Evolutionary conservation across 2,888 invertebrate species (phyloP).

Genomic region (Adelphocoris suturalis): DNA sequence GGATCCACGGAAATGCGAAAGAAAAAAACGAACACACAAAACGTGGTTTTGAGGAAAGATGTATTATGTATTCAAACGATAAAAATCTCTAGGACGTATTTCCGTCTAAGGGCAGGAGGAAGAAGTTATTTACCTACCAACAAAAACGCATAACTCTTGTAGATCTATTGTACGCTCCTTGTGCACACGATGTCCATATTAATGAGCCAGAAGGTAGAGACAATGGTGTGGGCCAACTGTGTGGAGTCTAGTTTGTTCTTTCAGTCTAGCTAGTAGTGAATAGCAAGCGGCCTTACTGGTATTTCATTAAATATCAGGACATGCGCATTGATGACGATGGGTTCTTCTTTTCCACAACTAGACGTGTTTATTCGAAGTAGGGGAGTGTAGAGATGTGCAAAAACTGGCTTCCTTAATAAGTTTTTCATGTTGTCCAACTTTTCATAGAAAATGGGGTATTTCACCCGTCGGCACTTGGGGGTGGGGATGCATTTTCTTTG

Average conservation of each 20-base stretch:
- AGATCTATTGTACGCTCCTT: not conserved
- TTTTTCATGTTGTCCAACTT: too few relatives aligned
- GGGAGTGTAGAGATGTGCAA: too few relatives aligned
- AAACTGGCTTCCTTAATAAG: too few relatives aligned
- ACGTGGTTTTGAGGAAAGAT: constrained; percentile 8
- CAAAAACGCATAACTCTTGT: not conserved
- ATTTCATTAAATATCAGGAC: too few relatives aligned
- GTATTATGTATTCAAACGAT: constrained; percentile 31
- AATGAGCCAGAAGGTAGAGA: not conserved
- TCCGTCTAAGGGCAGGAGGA: not conserved
- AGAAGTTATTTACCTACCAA: not conserved
- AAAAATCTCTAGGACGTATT: constrained; percentile 5
- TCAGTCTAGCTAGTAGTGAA: too few relatives aligned
- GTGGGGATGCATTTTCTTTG: too few relatives aligned
- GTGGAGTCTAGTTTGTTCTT: not conserved
- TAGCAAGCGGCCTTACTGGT: too few relatives aligned
- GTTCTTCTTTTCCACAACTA: too few relatives aligned
- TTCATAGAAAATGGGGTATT: too few relatives aligned
- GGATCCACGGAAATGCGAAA: not conserved
- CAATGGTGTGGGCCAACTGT: not conserved
- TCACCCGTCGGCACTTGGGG: too few relatives aligned
- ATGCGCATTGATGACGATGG: too few relatives aligned
- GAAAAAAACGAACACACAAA: not conserved
- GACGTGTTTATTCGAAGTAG: too few relatives aligned
- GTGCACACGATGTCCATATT: not conserved